A percentile compares a stretch with the other conserved stretches of the same genome.
Evolutionary conservation across 1,140 invertebrate species (phyloP).

Genomic region (Drosophila santomea): DNA sequence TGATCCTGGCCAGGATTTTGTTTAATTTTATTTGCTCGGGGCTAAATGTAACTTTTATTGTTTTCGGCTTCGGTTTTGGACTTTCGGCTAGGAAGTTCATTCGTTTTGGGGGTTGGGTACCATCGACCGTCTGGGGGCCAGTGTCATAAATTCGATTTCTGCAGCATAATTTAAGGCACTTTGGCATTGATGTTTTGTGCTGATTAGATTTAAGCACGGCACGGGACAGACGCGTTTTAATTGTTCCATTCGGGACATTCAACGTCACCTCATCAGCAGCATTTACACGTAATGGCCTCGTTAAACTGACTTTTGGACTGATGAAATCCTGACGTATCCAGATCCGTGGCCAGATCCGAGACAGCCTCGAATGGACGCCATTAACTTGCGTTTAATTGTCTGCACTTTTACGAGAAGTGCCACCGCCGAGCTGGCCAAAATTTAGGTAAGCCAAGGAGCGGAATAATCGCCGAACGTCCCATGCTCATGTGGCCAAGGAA

Average conservation of each 20-base stretch:
- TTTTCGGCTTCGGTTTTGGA: conserved; percentile 78
- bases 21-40: conserved; percentile 72
- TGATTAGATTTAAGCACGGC: conserved; percentile 75
- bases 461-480: conserved; percentile 37
- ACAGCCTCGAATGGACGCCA: conserved; percentile 64
- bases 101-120: conserved; percentile 9
- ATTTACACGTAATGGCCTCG: conserved; percentile 84
- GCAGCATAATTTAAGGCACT: conserved; percentile 78
- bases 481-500: conserved; percentile 57
- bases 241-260: conserved; percentile 59
- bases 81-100: conserved; percentile 63
- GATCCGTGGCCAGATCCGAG: conserved; percentile 20
- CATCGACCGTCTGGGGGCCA: conserved; percentile 19
- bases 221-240: conserved; percentile 59
- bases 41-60: conserved; percentile 81
- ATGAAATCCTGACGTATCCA: conserved; percentile 49
- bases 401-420: conserved; percentile 79
- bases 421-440: conserved; percentile 3
- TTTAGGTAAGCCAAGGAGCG: conserved; percentile 43
- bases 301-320: conserved; percentile 72
- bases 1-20: conserved; percentile 47
- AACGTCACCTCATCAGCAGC: conserved; percentile 84
- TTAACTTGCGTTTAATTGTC: conserved; percentile 84
- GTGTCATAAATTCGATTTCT: conserved; percentile 84
- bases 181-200: conserved; percentile 64